These are phyloP conservation scores for Meloidogyne chitwoodi DNA, from an alignment of 1,140 invertebrate species.

Conservation along the genomic window DNA sequence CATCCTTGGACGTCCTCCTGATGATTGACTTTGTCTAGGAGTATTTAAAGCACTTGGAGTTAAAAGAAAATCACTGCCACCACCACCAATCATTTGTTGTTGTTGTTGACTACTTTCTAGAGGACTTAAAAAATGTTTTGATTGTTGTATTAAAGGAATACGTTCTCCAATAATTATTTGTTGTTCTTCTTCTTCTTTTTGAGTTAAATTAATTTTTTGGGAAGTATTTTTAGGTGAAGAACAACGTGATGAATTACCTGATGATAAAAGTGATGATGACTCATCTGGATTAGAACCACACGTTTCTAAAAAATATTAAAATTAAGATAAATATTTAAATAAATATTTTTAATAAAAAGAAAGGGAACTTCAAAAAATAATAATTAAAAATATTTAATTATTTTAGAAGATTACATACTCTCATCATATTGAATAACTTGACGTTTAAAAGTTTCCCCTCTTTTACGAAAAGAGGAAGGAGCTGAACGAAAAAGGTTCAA, in stretches of 20 bases:
- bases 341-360: too few relatives aligned
- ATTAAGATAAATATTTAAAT: too few relatives aligned
- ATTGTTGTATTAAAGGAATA: constrained; percentile 12
- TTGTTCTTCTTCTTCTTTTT: constrained; percentile 13
- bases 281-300: background rate
- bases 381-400: too few relatives aligned
- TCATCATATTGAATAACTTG: background rate
- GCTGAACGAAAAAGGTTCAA: background rate
- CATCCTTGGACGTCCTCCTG: constrained; percentile 23
- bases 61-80: background rate
- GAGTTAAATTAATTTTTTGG: background rate
- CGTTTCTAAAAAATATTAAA: background rate
- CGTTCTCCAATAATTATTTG: constrained; percentile 21
- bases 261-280: background rate
- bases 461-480: background rate
- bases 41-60: constrained; percentile 14
- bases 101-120: background rate
- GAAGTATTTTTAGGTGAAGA: background rate
- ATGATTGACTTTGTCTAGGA: constrained; percentile 8
- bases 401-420: background rate
- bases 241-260: background rate
- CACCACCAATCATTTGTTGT: background rate
- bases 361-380: too few relatives aligned
- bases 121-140: constrained; percentile 1
- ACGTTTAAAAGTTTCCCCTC: background rate